Conservation (phyloP, 2,888 invertebrate genomes). For the Pantelozetes paolii region DNA sequence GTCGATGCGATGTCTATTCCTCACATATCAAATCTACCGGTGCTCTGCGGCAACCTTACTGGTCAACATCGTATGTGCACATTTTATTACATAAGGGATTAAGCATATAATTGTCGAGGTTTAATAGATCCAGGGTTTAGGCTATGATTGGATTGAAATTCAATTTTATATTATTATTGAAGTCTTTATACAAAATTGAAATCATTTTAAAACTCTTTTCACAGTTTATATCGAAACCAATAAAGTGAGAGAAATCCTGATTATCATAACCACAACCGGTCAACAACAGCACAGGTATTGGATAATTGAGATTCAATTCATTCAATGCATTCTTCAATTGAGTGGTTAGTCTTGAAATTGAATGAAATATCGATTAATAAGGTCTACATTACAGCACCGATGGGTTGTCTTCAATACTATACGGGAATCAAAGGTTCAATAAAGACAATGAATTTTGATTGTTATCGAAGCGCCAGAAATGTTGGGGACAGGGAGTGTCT, state of each 20-base stretch:
- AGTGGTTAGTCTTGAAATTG: neutral
- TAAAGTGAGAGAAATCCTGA: neutral
- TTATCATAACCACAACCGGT: neutral
- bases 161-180: too few species aligned
- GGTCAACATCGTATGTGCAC: conserved; percentile 37
- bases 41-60: conserved; percentile 25
- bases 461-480: neutral
- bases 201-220: too few species aligned
- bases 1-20: conserved; percentile 15
- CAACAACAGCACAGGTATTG: neutral
- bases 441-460: conserved; percentile 19
- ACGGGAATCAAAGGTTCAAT: neutral
- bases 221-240: conserved; percentile 27
- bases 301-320: conserved; percentile 34
- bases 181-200: too few species aligned
- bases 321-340: neutral
- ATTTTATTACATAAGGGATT: too few species aligned
- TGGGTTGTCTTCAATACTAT: conserved; percentile 34
- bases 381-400: conserved; percentile 25
- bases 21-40: conserved; percentile 3
- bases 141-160: too few species aligned
- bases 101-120: too few species aligned
- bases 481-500: conserved; percentile 7
- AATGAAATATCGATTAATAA: neutral
- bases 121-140: too few species aligned